Conservation (phyloP, 2,113 vertebrate genomes). For the Urocynchramus pylzowi region DNA sequence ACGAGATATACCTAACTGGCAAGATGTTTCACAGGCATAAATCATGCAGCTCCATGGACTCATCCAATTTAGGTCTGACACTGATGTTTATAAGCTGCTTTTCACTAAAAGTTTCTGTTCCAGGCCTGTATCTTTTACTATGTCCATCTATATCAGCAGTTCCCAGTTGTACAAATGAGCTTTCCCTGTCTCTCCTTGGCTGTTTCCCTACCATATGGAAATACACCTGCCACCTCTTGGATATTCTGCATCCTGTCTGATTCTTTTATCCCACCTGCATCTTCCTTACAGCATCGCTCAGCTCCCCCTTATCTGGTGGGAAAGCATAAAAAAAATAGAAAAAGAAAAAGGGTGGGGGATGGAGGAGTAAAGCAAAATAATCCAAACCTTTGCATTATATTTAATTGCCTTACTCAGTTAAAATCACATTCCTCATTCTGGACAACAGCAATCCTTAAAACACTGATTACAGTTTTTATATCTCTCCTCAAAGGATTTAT, state of each 20-base stretch:
- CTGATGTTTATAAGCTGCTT: background rate
- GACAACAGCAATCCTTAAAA: background rate
- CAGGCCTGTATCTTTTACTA: background rate
- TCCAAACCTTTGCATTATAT: background rate
- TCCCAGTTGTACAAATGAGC: background rate
- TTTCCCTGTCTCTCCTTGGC: background rate
- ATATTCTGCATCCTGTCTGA: background rate
- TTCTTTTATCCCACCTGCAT: background rate
- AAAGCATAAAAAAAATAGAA: background rate
- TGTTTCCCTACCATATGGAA: background rate
- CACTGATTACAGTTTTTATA: background rate
- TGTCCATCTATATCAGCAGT: background rate
- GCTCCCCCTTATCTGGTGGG: background rate
- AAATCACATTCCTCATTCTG: background rate
- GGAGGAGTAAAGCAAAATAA: background rate
- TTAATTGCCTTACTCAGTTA: background rate
- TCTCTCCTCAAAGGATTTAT: background rate
- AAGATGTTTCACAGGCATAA: background rate
- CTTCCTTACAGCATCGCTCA: background rate
- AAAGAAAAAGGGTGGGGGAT: accelerated
- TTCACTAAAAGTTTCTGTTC: background rate
- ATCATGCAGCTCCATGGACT: accelerated
- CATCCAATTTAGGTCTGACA: background rate
- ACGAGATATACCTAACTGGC: accelerated
- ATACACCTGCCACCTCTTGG: background rate